Conservation (phyloP, 2,888 invertebrate genomes). For the Eristalis pertinax region DNA sequence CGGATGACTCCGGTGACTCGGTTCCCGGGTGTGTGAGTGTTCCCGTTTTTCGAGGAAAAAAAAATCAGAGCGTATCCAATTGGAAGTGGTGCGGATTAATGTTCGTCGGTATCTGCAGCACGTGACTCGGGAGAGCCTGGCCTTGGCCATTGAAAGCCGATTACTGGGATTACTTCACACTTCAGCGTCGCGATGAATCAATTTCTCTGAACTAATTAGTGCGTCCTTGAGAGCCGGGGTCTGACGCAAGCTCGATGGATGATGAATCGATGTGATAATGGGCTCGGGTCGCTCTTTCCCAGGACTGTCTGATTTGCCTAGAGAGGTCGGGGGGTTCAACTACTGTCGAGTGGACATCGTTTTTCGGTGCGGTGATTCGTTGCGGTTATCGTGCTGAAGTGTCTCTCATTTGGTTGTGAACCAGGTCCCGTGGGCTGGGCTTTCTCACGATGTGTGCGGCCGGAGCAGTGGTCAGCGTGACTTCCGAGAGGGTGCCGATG, state of each 20-base stretch:
- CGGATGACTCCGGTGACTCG: slow-evolving; percentile 4
- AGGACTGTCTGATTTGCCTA: neutral
- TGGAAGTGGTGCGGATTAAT: slow-evolving; percentile 71
- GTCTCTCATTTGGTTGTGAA: neutral
- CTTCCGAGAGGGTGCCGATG: no score
- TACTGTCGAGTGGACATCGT: neutral
- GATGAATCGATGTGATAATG: slow-evolving; percentile 54
- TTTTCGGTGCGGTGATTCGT: neutral
- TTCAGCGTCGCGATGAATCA: slow-evolving; percentile 68
- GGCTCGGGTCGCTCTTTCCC: slow-evolving; percentile 7
- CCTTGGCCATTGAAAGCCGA: slow-evolving; percentile 63
- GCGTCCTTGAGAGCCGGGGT: slow-evolving; percentile 5
- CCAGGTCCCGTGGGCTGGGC: neutral
- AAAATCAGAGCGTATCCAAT: slow-evolving; percentile 70
- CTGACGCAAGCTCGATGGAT: slow-evolving; percentile 39
- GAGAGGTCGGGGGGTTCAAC: neutral
- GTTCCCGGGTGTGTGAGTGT: slow-evolving; percentile 26
- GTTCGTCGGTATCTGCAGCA: slow-evolving; percentile 68
- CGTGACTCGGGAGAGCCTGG: slow-evolving; percentile 50
- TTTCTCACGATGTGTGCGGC: neutral
- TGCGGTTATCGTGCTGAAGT: neutral
- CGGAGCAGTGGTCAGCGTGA: neutral
- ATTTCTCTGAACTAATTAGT: slow-evolving; percentile 68
- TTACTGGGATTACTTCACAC: slow-evolving; percentile 72
- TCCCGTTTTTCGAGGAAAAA: slow-evolving; percentile 2